phyloP scores from a whole-genome alignment of 2,113 vertebrate species.

The zebrafish (Danio rerio) region DNA sequence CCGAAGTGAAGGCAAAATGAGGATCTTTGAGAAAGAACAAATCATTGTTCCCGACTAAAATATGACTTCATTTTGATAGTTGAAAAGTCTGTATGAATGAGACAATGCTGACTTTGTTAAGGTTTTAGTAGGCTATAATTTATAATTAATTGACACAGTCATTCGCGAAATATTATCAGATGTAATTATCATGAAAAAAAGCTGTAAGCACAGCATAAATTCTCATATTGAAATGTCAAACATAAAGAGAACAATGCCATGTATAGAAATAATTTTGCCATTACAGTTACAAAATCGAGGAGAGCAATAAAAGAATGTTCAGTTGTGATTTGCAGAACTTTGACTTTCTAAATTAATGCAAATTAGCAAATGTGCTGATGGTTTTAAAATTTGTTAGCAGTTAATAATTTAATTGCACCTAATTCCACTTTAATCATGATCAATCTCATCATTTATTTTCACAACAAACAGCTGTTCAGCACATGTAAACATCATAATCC shows the following conservation, averaged over 20 bases:
- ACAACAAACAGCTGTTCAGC: neutral
- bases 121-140: neutral
- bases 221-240: neutral
- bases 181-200: slow-evolving; percentile 11
- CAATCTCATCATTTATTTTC: neutral
- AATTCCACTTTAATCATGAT: neutral
- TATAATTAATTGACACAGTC: neutral
- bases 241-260: neutral
- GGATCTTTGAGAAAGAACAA: neutral
- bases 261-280: neutral
- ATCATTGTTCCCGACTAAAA: neutral
- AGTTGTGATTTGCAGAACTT: neutral
- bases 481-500: neutral
- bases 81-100: neutral
- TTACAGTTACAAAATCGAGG: neutral
- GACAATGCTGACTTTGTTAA: neutral
- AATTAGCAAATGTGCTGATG: neutral
- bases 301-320: neutral
- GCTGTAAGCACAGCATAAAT: neutral
- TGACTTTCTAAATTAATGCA: neutral
- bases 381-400: neutral
- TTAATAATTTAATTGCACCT: neutral
- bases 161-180: neutral
- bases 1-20: neutral
- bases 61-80: neutral